Evolutionary conservation across 1,140 invertebrate genomes (phyloP).

Genomic region (Acromyrmex echinatior): DNA sequence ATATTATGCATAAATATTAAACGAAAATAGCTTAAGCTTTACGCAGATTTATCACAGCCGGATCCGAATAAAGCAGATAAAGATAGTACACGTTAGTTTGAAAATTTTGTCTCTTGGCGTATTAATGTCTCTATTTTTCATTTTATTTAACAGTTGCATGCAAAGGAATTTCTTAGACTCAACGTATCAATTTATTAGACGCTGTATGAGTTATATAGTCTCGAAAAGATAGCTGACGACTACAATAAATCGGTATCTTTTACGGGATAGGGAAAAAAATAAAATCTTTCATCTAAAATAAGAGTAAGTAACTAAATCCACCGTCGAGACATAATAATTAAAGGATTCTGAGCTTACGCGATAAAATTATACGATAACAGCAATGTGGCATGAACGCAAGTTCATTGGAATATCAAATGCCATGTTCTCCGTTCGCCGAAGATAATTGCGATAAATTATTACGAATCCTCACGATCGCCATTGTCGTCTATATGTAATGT

Average conservation of each 20-base stretch:
- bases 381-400: constrained; percentile 19
- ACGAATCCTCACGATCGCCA: background rate
- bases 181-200: background rate
- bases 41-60: background rate
- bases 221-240: background rate
- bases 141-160: background rate
- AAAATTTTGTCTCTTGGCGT: background rate
- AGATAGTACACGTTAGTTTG: background rate
- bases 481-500: background rate
- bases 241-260: background rate
- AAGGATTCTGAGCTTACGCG: constrained; percentile 21
- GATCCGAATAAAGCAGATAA: constrained; percentile 33
- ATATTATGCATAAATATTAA: constrained; percentile 39
- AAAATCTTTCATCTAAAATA: background rate
- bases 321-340: constrained; percentile 6
- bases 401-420: constrained; percentile 46
- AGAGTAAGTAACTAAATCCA: constrained; percentile 34
- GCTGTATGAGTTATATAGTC: background rate
- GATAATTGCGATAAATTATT: constrained; percentile 48
- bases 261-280: no score
- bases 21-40: constrained; percentile 10
- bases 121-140: background rate
- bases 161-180: background rate
- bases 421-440: background rate
- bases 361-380: constrained; percentile 50